These are phyloP conservation scores for Chaetodon auriga DNA, from an alignment of 2,113 vertebrate species.

Conservation along the genomic window DNA sequence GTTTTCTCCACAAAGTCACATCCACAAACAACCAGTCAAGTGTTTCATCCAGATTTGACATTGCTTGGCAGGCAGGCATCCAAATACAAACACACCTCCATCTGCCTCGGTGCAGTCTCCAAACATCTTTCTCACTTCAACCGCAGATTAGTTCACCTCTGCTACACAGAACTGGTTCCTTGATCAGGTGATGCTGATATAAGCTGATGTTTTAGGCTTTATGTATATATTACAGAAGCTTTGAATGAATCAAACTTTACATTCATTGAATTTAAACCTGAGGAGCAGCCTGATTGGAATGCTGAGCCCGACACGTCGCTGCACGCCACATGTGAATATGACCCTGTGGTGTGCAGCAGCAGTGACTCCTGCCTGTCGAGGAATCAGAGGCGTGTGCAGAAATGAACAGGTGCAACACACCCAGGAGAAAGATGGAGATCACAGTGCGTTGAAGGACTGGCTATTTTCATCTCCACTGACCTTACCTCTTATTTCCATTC, in stretches of 20 bases:
- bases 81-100: constrained; percentile 24
- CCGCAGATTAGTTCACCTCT: constrained; percentile 27
- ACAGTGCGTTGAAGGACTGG: constrained; percentile 13
- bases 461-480: constrained; percentile 44
- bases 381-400: constrained; percentile 25
- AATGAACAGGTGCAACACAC: constrained; percentile 56
- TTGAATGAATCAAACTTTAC: constrained; percentile 27
- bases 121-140: constrained; percentile 7
- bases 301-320: constrained; percentile 20
- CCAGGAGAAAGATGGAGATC: constrained; percentile 28
- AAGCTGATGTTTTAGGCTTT: constrained; percentile 21
- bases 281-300: constrained; percentile 24
- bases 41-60: constrained; percentile 30
- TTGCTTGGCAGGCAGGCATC: constrained; percentile 22
- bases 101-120: constrained; percentile 17
- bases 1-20: constrained; percentile 27
- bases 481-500: constrained; percentile 26
- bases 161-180: constrained; percentile 7
- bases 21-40: constrained; percentile 37
- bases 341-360: constrained; percentile 31
- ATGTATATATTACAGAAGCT: neutral
- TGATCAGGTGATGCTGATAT: constrained; percentile 16
- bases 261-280: constrained; percentile 7
- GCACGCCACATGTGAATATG: constrained; percentile 9
- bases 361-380: neutral